phyloP scores from a whole-genome alignment of 1,140 invertebrate genomes.

The Polypedilum pembai region DNA sequence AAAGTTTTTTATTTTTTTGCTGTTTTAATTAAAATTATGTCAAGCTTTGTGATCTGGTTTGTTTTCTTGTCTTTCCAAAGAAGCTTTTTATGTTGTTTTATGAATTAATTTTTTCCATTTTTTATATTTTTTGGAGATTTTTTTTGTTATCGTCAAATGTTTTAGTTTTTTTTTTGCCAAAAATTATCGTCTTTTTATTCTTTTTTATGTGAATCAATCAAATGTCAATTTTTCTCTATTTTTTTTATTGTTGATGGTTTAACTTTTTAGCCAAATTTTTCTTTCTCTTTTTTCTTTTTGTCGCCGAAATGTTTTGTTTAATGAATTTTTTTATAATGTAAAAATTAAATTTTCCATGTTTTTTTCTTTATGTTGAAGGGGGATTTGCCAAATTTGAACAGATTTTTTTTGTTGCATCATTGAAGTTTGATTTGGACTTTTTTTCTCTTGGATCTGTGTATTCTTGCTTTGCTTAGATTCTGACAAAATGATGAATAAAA shows the following conservation, averaged over 20 bases:
- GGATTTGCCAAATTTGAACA: not conserved
- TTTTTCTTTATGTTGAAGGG: not conserved
- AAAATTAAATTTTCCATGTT: not conserved
- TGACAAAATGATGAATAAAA: no score
- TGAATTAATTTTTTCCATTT: not conserved
- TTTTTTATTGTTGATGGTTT: slow-evolving; percentile 1
- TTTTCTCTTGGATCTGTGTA: no score
- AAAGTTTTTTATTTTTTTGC: not conserved
- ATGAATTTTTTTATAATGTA: not conserved
- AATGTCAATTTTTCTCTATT: slow-evolving; percentile 16
- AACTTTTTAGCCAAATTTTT: slow-evolving; percentile 21
- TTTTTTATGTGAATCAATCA: slow-evolving; percentile 24
- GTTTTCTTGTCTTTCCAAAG: not conserved
- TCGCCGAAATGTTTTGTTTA: not conserved
- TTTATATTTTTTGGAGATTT: not conserved
- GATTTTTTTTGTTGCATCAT: no score
- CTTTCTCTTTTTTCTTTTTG: not conserved
- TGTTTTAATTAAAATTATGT: not conserved
- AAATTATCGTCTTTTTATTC: not conserved
- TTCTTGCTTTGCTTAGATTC: no score
- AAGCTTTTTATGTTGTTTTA: not conserved
- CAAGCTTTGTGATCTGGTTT: not conserved
- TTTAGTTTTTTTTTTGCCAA: not conserved
- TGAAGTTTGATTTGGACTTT: no score
- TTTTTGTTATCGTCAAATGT: not conserved